Percentiles rank a stretch among this genome's conserved stretches.
phyloP scores from a whole-genome alignment of 2,888 invertebrate species.

The Oegoconia quadripuncta region DNA sequence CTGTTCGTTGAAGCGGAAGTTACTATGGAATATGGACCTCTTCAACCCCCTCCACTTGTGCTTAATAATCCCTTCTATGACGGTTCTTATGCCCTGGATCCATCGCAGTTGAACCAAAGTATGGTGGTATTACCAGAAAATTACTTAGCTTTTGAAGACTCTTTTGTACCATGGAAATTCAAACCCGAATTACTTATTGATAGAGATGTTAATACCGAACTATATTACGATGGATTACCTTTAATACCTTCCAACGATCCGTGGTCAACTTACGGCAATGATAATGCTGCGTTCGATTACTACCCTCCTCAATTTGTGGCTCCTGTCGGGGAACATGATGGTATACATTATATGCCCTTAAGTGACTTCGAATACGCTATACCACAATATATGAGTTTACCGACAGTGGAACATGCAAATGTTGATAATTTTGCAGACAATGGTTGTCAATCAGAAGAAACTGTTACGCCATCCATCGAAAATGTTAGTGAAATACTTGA shows the following conservation, averaged over 20 bases:
- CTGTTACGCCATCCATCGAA: conserved; percentile 24
- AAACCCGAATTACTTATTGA: conserved; percentile 55
- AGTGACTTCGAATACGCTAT: conserved; percentile 67
- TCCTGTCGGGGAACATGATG: conserved; percentile 44
- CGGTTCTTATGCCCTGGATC: conserved; percentile 58
- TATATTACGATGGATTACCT: conserved; percentile 63
- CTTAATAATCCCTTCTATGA: conserved; percentile 76
- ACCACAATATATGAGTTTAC: conserved; percentile 68
- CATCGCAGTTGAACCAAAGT: conserved; percentile 47
- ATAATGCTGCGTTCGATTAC: conserved; percentile 57
- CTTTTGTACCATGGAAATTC: conserved; percentile 71
- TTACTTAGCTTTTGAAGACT: conserved; percentile 75
- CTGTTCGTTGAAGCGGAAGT: conserved; percentile 63
- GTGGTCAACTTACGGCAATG: conserved; percentile 60
- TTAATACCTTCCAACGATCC: conserved; percentile 66
- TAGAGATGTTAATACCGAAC: conserved; percentile 46
- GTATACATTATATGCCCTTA: conserved; percentile 63
- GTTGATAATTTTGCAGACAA: conserved; percentile 35
- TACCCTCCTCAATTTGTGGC: conserved; percentile 58
- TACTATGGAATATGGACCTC: conserved; percentile 48
- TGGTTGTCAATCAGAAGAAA: conserved; percentile 26
- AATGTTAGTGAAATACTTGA: conserved; percentile 29
- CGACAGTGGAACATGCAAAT: conserved; percentile 49
- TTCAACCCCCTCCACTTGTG: conserved; percentile 58
- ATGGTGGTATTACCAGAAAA: conserved; percentile 69